Evolutionary conservation across 2,113 vertebrate species (phyloP).

Genomic region (Thalassarche chlororhynchos): DNA sequence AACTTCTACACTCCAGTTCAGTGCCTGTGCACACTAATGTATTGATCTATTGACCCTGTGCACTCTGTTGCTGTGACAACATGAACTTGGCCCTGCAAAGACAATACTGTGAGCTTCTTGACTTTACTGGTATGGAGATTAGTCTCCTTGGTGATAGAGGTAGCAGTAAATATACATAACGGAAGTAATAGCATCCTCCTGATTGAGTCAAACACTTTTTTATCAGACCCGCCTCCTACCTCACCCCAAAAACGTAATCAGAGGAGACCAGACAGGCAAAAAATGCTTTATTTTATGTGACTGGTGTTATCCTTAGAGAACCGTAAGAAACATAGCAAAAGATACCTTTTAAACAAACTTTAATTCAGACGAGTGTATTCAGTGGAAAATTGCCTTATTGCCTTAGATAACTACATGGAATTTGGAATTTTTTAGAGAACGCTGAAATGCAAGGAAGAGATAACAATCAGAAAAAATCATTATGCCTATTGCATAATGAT

Average conservation of each 20-base stretch:
- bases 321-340: not conserved
- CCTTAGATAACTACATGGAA: slow-evolving; percentile 19
- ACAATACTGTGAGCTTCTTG: slow-evolving; percentile 66
- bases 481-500: not conserved
- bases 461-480: not conserved
- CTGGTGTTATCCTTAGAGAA: not conserved
- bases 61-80: slow-evolving; percentile 74
- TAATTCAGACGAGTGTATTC: slow-evolving; percentile 5
- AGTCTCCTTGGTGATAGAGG: slow-evolving; percentile 76
- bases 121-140: slow-evolving; percentile 66
- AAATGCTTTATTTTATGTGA: slow-evolving; percentile 30
- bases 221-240: not conserved
- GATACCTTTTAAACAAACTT: slow-evolving; percentile 44
- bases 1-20: slow-evolving; percentile 38
- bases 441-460: slow-evolving; percentile 1
- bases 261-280: slow-evolving; percentile 16
- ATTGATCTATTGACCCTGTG: slow-evolving; percentile 56
- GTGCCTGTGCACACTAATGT: not conserved
- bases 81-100: slow-evolving; percentile 63
- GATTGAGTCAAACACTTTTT: slow-evolving; percentile 31
- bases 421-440: slow-evolving; percentile 16
- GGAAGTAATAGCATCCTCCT: slow-evolving; percentile 25
- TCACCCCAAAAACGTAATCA: not conserved
- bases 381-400: slow-evolving; percentile 4
- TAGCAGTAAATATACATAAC: slow-evolving; percentile 67